phyloP scores from a whole-genome alignment of 2,797 vertebrate species.

The Spizella passerina region DNA sequence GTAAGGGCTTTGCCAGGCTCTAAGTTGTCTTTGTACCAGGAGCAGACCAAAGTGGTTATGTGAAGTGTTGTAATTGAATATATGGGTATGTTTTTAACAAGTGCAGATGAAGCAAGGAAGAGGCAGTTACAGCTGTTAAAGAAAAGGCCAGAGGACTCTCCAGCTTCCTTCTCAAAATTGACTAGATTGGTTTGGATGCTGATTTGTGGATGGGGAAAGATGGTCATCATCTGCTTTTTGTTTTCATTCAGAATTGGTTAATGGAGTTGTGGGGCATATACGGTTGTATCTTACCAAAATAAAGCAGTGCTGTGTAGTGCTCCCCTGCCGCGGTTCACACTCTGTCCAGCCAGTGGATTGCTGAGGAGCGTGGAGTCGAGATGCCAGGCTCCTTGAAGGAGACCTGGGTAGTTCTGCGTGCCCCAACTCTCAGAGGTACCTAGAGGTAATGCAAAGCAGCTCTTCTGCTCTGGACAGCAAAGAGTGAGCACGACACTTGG shows the following conservation, averaged over 20 bases:
- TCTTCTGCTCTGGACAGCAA: not conserved
- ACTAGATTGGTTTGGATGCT: not conserved
- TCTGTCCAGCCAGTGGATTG: not conserved
- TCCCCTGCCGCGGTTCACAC: fast-evolving
- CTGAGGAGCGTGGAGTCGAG: not conserved
- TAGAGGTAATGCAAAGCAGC: fast-evolving
- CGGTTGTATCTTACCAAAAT: not conserved
- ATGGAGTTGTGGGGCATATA: fast-evolving
- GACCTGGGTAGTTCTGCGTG: not conserved
- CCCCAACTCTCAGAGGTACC: not conserved
- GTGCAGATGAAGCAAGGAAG: not conserved
- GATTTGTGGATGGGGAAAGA: not conserved
- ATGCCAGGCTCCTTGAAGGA: no score
- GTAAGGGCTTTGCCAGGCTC: not conserved
- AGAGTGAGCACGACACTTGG: fast-evolving
- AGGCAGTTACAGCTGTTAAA: not conserved
- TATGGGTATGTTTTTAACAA: not conserved
- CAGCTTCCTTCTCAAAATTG: fast-evolving
- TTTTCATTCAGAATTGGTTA: not conserved
- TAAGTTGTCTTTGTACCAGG: not conserved
- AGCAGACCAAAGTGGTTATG: not conserved
- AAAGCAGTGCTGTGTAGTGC: not conserved
- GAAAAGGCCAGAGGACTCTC: not conserved
- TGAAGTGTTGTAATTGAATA: not conserved
- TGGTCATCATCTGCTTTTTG: not conserved